phyloP scores from a whole-genome alignment of 1,140 invertebrate species.

The Drosophila virilis region DNA sequence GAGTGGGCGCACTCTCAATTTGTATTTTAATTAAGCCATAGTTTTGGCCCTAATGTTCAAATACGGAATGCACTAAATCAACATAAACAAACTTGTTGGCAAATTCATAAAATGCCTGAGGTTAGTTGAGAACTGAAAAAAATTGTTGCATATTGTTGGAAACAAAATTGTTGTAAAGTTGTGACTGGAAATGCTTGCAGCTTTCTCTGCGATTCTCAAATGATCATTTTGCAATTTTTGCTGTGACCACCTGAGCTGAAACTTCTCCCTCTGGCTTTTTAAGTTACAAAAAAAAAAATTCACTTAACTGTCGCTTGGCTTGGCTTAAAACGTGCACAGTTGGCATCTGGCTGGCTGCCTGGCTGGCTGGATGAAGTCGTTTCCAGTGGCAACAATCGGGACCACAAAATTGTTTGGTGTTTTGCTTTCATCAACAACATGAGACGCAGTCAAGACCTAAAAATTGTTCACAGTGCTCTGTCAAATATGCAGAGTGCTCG shows the following conservation, averaged over 20 bases:
- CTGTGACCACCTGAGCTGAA: background rate
- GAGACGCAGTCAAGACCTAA: conserved; percentile 16
- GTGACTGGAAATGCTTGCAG: background rate
- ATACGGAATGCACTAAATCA: conserved; percentile 28
- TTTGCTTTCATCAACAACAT: conserved; percentile 10
- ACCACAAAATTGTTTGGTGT: conserved; percentile 20
- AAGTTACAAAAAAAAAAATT: background rate
- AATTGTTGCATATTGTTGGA: background rate
- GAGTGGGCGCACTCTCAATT: conserved; percentile 25
- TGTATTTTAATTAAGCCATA: conserved; percentile 49
- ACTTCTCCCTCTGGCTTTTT: background rate
- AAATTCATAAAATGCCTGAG: conserved; percentile 31
- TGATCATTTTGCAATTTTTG: conserved; percentile 1
- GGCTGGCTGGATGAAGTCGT: background rate
- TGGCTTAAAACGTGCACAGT: conserved; percentile 3
- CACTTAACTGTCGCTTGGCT: conserved; percentile 10
- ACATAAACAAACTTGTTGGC: conserved; percentile 24
- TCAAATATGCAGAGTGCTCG: conserved; percentile 75
- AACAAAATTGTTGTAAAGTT: background rate
- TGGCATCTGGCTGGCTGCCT: background rate
- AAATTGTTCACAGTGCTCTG: conserved; percentile 22
- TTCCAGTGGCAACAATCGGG: conserved; percentile 18
- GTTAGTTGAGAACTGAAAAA: background rate
- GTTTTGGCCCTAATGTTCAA: background rate
- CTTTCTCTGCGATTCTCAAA: conserved; percentile 1